A percentile compares a stretch with the other conserved stretches of the same genome.
Evolutionary conservation across 2,113 vertebrate genomes (phyloP).

Genomic region (Isurus oxyrinchus): DNA sequence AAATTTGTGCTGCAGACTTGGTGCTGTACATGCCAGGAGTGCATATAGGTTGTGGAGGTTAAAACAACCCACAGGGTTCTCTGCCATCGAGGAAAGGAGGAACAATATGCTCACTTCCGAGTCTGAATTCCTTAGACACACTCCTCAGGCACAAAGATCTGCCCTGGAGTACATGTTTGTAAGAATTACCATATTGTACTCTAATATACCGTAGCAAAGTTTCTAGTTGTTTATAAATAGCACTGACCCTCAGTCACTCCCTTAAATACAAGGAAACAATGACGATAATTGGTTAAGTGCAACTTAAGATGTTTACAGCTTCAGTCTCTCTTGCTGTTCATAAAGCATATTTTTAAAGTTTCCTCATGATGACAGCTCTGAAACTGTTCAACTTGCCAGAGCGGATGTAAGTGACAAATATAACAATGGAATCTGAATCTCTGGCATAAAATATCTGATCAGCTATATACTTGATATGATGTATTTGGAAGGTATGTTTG

Average conservation of each 20-base stretch:
- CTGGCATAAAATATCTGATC: neutral
- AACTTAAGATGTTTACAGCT: neutral
- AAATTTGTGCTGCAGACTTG: too few species aligned
- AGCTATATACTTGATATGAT: neutral
- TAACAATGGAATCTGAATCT: neutral
- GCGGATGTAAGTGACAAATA: neutral
- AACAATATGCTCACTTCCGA: neutral
- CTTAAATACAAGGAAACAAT: neutral
- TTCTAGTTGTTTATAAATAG: neutral
- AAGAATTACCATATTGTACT: neutral
- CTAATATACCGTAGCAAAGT: neutral
- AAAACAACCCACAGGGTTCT: too few species aligned
- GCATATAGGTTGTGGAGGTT: too few species aligned
- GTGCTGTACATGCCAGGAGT: too few species aligned
- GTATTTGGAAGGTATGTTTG: neutral
- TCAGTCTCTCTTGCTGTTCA: neutral
- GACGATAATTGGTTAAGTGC: neutral
- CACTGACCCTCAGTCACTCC: neutral
- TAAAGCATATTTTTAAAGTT: neutral
- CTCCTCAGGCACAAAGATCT: neutral
- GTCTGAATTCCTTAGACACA: neutral
- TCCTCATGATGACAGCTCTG: neutral
- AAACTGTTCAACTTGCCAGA: neutral
- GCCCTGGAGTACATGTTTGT: neutral
- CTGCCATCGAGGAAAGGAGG: too few species aligned